These are phyloP conservation scores for Aphodius sticticus DNA, from an alignment of 2,888 invertebrate genomes.

Conservation along the genomic window DNA sequence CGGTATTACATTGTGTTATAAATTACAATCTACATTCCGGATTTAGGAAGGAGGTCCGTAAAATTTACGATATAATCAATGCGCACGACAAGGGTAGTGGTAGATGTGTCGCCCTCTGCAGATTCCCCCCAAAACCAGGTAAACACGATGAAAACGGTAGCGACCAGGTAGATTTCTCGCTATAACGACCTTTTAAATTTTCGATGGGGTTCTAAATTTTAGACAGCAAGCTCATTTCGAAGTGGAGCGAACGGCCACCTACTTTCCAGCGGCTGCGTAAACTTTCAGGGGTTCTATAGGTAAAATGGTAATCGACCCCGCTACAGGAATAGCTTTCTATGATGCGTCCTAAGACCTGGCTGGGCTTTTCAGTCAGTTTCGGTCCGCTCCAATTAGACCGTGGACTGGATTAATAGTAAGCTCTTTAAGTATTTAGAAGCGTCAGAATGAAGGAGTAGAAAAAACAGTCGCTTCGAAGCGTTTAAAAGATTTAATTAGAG, in stretches of 20 bases:
- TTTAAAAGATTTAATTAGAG: not conserved
- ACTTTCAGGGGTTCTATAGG: not conserved
- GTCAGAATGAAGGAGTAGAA: not conserved
- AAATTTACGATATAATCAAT: slow-evolving; percentile 4
- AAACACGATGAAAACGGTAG: not conserved
- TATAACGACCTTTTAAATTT: slow-evolving; percentile 4
- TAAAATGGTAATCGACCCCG: slow-evolving; percentile 4
- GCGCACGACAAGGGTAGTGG: not conserved
- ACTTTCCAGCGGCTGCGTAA: not conserved
- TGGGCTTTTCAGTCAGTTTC: not conserved
- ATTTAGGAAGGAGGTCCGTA: not conserved
- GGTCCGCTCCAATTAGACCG: slow-evolving; percentile 1
- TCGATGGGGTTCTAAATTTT: slow-evolving; percentile 4
- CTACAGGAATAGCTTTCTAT: not conserved
- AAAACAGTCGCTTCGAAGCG: not conserved
- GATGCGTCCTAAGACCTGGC: not conserved
- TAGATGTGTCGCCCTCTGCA: no score
- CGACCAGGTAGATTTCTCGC: not conserved
- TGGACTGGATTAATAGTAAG: not conserved
- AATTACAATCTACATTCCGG: slow-evolving; percentile 4
- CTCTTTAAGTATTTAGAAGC: not conserved
- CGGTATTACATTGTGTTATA: not conserved
- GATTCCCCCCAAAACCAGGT: not conserved
- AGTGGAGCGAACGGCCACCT: not conserved
- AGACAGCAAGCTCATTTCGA: not conserved